phyloP scores from a whole-genome alignment of 2,888 invertebrate genomes.

The Hofmannophila pseudospretella region DNA sequence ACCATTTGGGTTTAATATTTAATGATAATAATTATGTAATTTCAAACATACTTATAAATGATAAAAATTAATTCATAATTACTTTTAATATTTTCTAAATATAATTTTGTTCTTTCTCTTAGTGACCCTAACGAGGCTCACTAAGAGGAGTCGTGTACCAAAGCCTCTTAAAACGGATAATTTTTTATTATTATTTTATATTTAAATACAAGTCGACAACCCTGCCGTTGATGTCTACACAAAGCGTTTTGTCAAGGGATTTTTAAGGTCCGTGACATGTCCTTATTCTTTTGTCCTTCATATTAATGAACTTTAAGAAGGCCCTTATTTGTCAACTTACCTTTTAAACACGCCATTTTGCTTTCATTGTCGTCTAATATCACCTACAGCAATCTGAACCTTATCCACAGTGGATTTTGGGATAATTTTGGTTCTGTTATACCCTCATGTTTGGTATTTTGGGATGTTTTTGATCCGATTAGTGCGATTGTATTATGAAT shows the following conservation, averaged over 20 bases:
- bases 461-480: constrained; percentile 6
- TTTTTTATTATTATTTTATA: too few relatives aligned
- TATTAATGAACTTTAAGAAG: constrained; percentile 45
- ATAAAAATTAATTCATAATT: too few relatives aligned
- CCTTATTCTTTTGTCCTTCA: constrained; percentile 33
- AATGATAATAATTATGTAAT: too few relatives aligned
- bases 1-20: too few relatives aligned
- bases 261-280: constrained; percentile 34
- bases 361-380: not conserved
- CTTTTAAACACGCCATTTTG: constrained; percentile 12
- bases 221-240: constrained; percentile 35
- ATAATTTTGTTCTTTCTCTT: too few relatives aligned
- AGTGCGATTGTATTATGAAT: constrained; percentile 6
- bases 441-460: not conserved
- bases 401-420: not conserved
- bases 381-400: not conserved
- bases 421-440: not conserved
- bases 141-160: too few relatives aligned
- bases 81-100: too few relatives aligned
- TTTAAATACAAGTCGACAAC: too few relatives aligned
- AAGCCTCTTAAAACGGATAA: too few relatives aligned
- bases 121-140: too few relatives aligned
- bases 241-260: constrained; percentile 43
- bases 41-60: too few relatives aligned
- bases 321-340: constrained; percentile 30